Conservation (phyloP, 2,113 vertebrate genomes). For the Cheilinus undulatus region DNA sequence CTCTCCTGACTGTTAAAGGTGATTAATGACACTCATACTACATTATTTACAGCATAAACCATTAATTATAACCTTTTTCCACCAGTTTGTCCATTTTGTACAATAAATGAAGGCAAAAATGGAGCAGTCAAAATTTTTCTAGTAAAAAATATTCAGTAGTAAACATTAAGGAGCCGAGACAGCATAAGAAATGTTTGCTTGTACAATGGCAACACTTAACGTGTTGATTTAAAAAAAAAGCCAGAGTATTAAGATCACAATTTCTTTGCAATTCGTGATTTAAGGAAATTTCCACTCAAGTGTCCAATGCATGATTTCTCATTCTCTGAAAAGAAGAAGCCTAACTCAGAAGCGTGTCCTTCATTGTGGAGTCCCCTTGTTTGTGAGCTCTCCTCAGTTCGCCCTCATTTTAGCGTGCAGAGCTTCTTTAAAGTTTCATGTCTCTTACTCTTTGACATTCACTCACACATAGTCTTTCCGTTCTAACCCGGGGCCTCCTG, state of each 20-base stretch:
- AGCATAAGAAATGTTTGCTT: conserved; percentile 34
- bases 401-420: background rate
- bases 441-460: background rate
- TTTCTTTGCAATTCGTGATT: background rate
- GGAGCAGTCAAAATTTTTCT: background rate
- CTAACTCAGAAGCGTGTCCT: conserved; percentile 38
- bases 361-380: conserved; percentile 51
- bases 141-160: conserved; percentile 3
- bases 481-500: conserved; percentile 72
- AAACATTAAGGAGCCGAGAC: conserved; percentile 40
- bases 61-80: background rate
- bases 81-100: background rate
- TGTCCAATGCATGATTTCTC: conserved; percentile 7
- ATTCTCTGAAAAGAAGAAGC: conserved; percentile 22
- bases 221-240: conserved; percentile 6
- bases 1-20: conserved; percentile 11
- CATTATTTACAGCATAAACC: conserved; percentile 42
- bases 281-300: conserved; percentile 9
- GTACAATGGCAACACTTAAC: conserved; percentile 11
- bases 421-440: conserved; percentile 11
- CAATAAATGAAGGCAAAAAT: background rate
- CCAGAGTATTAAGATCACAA: background rate
- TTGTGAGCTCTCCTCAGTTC: conserved; percentile 12
- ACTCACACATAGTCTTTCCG: conserved; percentile 83
- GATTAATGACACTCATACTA: background rate